phyloP scores from a whole-genome alignment of 2,113 vertebrate species.

The Felis chaus region DNA sequence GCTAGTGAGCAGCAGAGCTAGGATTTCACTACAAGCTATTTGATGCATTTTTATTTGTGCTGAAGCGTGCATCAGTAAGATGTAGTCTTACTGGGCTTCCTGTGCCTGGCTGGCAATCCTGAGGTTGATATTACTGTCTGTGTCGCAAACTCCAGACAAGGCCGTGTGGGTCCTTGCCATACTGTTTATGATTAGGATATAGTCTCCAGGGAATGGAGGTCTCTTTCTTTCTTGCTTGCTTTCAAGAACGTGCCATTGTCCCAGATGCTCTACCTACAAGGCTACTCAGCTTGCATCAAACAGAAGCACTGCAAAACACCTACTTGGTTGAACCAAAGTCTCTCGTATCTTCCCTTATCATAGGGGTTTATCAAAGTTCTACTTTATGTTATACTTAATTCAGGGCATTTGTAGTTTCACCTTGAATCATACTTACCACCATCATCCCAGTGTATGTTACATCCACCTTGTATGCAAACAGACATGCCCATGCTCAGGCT shows the following conservation, averaged over 20 bases:
- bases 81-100: background rate
- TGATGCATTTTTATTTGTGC: background rate
- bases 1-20: background rate
- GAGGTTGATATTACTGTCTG: background rate
- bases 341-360: background rate
- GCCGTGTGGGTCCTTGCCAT: background rate
- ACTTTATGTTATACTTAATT: background rate
- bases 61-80: background rate
- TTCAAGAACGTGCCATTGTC: background rate
- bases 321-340: background rate
- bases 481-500: background rate
- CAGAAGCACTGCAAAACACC: background rate
- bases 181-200: background rate
- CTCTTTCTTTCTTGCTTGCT: background rate
- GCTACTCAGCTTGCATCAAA: background rate
- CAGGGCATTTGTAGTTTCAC: background rate
- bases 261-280: background rate
- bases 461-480: background rate
- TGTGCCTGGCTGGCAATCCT: background rate
- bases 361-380: background rate
- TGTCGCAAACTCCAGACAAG: background rate
- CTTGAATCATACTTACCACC: background rate
- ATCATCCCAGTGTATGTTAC: too few species aligned
- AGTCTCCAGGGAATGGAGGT: background rate
- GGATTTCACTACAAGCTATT: background rate